These are phyloP conservation scores for Saccostrea echinata DNA, from an alignment of 1,140 invertebrate genomes.

Conservation along the genomic window DNA sequence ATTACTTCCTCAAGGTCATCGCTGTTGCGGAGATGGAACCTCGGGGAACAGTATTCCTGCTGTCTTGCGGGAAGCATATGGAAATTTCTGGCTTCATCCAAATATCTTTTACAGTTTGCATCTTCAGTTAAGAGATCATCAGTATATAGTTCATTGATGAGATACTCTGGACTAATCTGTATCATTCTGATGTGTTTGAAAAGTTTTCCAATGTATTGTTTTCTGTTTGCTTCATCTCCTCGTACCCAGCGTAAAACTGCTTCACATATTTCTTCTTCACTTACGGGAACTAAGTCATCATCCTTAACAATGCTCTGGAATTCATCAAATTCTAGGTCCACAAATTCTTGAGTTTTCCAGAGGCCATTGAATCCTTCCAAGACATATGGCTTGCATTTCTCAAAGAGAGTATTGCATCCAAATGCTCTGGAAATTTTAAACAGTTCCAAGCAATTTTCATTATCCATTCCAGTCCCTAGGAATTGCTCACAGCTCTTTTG, in stretches of 20 bases:
- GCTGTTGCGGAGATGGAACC: conserved; percentile 61
- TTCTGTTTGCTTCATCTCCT: conserved; percentile 49
- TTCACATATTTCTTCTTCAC: conserved; percentile 67
- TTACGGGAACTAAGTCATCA: conserved; percentile 62
- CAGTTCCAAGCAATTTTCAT: conserved; percentile 60
- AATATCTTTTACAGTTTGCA: conserved; percentile 54
- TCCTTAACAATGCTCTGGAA: conserved; percentile 62
- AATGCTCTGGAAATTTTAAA: conserved; percentile 53
- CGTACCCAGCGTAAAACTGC: conserved; percentile 62
- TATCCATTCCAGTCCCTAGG: conserved; percentile 58
- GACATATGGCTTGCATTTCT: conserved; percentile 57
- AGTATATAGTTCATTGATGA: conserved; percentile 50
- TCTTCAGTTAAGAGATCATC: conserved; percentile 39
- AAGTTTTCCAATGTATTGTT: conserved; percentile 51
- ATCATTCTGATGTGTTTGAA: conserved; percentile 62
- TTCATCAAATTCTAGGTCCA: conserved; percentile 57
- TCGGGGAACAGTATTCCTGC: conserved; percentile 60
- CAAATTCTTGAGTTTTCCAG: conserved; percentile 56
- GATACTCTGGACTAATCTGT: conserved; percentile 58
- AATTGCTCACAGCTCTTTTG: conserved; percentile 63
- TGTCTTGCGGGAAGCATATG: conserved; percentile 67
- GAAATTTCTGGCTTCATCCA: conserved; percentile 67
- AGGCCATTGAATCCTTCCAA: conserved; percentile 60
- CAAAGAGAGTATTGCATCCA: conserved; percentile 52
- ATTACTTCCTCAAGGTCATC: conserved; percentile 67